These are phyloP conservation scores for Scalopus aquaticus DNA, from an alignment of 2,113 vertebrate species.

Conservation along the genomic window DNA sequence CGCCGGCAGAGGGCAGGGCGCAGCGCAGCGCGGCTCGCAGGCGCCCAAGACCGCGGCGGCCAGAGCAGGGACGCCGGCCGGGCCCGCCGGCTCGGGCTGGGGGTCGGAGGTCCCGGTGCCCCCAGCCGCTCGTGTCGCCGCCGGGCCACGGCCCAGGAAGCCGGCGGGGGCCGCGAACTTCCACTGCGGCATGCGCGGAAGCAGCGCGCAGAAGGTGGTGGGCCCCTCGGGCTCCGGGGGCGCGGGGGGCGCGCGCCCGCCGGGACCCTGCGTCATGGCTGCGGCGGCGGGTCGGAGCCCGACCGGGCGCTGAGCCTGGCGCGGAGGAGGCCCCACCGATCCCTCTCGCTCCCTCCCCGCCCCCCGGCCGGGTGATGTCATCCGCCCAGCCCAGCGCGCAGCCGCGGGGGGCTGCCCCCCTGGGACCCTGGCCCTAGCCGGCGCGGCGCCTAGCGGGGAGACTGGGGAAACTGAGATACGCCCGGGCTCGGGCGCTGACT, in stretches of 20 bases:
- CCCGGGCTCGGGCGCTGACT: neutral
- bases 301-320: conserved; percentile 84
- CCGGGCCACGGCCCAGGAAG: conserved; percentile 91
- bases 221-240: conserved; percentile 90
- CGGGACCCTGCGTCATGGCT: conserved; percentile 83
- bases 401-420: conserved; percentile 77
- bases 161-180: conserved; percentile 91
- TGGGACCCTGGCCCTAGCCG: conserved; percentile 62
- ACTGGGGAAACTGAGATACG: neutral
- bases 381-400: conserved; percentile 70
- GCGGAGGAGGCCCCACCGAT: conserved; percentile 69
- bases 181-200: conserved; percentile 95
- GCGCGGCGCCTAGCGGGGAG: neutral
- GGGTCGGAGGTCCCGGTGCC: conserved; percentile 55
- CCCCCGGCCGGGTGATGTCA: conserved; percentile 76
- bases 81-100: neutral
- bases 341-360: conserved; percentile 58
- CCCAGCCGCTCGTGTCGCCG: conserved; percentile 78
- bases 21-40: conserved; percentile 93
- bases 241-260: conserved; percentile 82
- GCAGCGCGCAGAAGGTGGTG: conserved; percentile 96
- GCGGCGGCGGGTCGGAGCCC: conserved; percentile 90
- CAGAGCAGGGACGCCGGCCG: conserved; percentile 81
- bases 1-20: conserved; percentile 91
- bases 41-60: conserved; percentile 91